These are phyloP conservation scores for Pseudopleuronectes americanus DNA, from an alignment of 2,797 vertebrate species.

Conservation along the genomic window DNA sequence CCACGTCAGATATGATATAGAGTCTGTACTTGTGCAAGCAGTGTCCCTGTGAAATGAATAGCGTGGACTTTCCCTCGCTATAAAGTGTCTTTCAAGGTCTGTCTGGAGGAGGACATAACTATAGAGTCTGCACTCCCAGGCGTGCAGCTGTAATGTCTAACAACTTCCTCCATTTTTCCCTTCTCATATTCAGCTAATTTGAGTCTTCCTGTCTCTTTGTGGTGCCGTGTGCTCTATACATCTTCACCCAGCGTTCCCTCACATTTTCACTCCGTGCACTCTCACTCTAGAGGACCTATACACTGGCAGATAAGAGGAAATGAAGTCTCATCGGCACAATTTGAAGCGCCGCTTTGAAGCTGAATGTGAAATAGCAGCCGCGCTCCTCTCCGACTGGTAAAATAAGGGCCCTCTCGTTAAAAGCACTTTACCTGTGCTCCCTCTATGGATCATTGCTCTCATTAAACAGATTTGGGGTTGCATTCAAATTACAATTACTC, in stretches of 20 bases:
- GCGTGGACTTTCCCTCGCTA: conserved; percentile 50
- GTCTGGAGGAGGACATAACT: conserved; percentile 70
- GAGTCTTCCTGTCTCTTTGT: conserved; percentile 69
- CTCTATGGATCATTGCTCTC: conserved; percentile 79
- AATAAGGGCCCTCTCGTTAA: conserved; percentile 83
- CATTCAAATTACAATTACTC: conserved; percentile 82
- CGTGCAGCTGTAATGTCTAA: conserved; percentile 69
- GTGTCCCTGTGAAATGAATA: conserved; percentile 55
- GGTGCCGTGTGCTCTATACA: conserved; percentile 70
- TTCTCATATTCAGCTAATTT: conserved; percentile 77
- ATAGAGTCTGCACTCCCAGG: conserved; percentile 58
- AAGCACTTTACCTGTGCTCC: conserved; percentile 83
- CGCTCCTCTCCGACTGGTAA: conserved; percentile 71
- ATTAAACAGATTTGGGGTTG: conserved; percentile 81
- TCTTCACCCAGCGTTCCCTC: conserved; percentile 77
- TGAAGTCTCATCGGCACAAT: conserved; percentile 80
- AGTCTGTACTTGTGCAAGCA: conserved; percentile 32
- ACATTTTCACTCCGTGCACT: conserved; percentile 76
- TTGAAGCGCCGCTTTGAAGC: conserved; percentile 83
- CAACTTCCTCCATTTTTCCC: conserved; percentile 74
- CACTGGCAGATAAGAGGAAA: conserved; percentile 82
- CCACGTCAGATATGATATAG: conserved; percentile 23
- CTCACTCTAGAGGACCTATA: conserved; percentile 80
- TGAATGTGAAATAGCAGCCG: conserved; percentile 75
- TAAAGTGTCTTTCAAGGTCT: conserved; percentile 67